Conservation (phyloP, 2,888 invertebrate genomes). For the Cheilosia urbana region DNA sequence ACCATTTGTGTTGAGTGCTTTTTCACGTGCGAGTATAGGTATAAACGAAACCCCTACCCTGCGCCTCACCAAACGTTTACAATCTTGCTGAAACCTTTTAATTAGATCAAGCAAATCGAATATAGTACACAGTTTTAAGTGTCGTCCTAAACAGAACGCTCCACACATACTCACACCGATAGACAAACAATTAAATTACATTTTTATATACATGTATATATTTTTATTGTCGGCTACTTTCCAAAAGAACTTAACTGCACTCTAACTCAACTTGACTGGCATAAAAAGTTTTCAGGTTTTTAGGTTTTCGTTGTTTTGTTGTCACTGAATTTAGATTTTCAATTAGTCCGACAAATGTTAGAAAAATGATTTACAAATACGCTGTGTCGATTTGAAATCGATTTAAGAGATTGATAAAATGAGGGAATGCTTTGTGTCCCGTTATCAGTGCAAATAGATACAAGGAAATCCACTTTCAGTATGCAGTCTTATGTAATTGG, state of each 20-base stretch:
- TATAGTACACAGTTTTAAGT: constrained; percentile 26
- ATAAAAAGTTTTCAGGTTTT: constrained; percentile 4
- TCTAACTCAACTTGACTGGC: constrained; percentile 9
- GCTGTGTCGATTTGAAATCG: constrained; percentile 46
- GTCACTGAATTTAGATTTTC: constrained; percentile 66
- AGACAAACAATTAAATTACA: constrained; percentile 40
- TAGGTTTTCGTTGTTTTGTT: constrained; percentile 3
- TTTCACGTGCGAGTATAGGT: constrained; percentile 9
- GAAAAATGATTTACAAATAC: constrained; percentile 67
- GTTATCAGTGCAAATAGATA: constrained; percentile 56
- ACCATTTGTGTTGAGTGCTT: constrained; percentile 55
- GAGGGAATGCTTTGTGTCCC: constrained; percentile 36
- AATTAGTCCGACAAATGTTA: constrained; percentile 70
- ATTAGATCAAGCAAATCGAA: constrained; percentile 65
- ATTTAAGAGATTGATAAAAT: constrained; percentile 67
- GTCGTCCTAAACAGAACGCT: not conserved
- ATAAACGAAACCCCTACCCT: too few relatives aligned
- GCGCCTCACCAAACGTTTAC: not conserved
- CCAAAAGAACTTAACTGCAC: constrained; percentile 37
- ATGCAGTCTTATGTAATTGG: constrained; percentile 45
- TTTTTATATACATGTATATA: constrained; percentile 31
- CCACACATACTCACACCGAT: not conserved
- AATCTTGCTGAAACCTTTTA: constrained; percentile 45
- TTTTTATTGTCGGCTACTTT: constrained; percentile 34
- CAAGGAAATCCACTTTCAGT: constrained; percentile 67